A percentile compares a stretch with the other conserved stretches of the same genome.
phyloP scores from a whole-genome alignment of 1,140 invertebrate genomes.

The Lepidurus arcticus region DNA sequence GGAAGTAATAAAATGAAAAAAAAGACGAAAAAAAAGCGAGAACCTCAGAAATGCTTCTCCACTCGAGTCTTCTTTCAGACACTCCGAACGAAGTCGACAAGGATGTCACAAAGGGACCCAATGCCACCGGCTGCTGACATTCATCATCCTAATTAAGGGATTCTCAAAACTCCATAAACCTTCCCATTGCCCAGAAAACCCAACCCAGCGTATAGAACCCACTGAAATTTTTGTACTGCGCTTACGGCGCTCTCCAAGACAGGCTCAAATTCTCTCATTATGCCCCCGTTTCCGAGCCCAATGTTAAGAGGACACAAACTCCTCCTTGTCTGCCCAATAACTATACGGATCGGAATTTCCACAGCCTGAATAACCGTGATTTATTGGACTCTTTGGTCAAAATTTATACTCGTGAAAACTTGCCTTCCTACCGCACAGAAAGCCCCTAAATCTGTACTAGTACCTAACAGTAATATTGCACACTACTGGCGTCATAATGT shows the following conservation, averaged over 20 bases:
- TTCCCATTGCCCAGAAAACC: not conserved
- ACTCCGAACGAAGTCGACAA: not conserved
- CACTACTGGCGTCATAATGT: no score
- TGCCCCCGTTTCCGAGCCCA: not conserved
- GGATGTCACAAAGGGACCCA: not conserved
- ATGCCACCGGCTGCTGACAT: slow-evolving; percentile 5
- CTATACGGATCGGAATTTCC: no score
- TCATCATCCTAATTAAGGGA: slow-evolving; percentile 1
- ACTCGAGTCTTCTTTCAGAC: not conserved
- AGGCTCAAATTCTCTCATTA: slow-evolving; percentile 22
- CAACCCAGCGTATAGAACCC: not conserved
- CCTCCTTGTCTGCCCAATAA: no score
- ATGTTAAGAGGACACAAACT: not conserved
- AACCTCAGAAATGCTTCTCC: not conserved
- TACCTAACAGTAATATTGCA: no score
- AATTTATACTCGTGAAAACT: no score
- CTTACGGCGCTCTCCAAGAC: not conserved
- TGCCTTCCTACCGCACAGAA: no score
- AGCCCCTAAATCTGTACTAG: no score
- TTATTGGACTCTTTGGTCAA: no score
- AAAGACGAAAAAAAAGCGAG: not conserved
- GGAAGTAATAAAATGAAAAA: not conserved
- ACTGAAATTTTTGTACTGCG: not conserved
- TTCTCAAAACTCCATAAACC: not conserved
- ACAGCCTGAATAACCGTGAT: no score